Percentiles rank a stretch among this genome's conserved stretches.
phyloP scores from a whole-genome alignment of 92 coral and sea anemone genomes.

The Micromussa lordhowensis region DNA sequence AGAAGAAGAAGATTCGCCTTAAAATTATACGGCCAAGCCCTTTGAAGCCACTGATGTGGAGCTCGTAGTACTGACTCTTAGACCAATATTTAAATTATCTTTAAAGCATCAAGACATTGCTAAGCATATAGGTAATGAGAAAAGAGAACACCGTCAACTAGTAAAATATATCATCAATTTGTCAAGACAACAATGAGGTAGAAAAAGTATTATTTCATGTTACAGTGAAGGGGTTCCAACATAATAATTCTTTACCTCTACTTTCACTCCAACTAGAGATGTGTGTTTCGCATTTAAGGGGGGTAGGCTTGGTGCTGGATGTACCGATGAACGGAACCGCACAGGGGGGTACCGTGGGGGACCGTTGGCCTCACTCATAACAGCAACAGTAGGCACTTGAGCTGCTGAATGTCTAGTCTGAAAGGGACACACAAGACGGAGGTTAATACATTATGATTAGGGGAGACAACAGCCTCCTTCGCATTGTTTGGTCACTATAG shows the following conservation, averaged over 20 bases:
- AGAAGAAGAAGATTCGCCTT: background rate
- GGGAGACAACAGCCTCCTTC: background rate
- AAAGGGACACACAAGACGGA: background rate
- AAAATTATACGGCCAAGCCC: background rate
- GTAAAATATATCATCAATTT: too few species aligned
- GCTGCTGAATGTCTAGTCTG: constrained; percentile 86
- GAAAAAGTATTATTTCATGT: too few species aligned
- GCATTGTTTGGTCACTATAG: background rate
- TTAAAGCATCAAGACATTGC: background rate
- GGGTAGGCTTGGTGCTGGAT: constrained; percentile 90
- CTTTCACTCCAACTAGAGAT: constrained; percentile 87
- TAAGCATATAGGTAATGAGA: background rate
- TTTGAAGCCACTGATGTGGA: background rate
- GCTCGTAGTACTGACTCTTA: background rate
- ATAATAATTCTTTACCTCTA: constrained; percentile 60
- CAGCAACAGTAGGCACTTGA: constrained; percentile 95
- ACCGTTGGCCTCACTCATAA: constrained; percentile 92
- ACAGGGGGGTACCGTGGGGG: constrained; percentile 92
- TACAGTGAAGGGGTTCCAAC: background rate
- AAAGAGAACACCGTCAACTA: too few species aligned
- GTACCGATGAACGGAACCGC: constrained; percentile 95
- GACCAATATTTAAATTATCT: background rate
- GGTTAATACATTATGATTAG: background rate
- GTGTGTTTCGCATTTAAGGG: constrained; percentile 83
- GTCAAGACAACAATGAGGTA: too few species aligned